Conservation (phyloP, 2,797 vertebrate genomes). For the Rhinichthys osculus region DNA sequence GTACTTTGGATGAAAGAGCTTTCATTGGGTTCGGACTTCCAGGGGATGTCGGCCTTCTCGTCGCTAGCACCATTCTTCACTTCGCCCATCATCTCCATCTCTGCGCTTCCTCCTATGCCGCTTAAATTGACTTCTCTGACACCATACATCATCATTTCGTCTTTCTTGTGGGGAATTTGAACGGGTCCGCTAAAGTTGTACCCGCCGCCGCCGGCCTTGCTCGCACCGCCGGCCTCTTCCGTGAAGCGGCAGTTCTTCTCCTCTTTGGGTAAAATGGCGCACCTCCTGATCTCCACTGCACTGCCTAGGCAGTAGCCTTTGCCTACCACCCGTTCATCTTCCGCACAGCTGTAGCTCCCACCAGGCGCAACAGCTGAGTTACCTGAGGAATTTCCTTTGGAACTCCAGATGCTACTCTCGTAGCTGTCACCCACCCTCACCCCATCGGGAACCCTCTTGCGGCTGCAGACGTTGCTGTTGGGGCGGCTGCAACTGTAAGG, state of each 20-base stretch:
- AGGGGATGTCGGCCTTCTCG: conserved; percentile 74
- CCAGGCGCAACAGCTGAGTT: conserved; percentile 74
- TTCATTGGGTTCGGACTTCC: conserved; percentile 76
- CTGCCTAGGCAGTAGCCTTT: conserved; percentile 81
- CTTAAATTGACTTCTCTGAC: conserved; percentile 75
- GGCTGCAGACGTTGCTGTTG: conserved; percentile 72
- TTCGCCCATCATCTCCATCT: conserved; percentile 69
- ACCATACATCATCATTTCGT: conserved; percentile 81
- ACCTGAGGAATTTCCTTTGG: conserved; percentile 84
- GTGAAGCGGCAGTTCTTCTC: conserved; percentile 80
- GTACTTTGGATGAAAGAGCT: conserved; percentile 75
- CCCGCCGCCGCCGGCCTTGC: conserved; percentile 71
- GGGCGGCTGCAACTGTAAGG: conserved; percentile 83
- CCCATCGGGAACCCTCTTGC: conserved; percentile 78
- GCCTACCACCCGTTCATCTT: conserved; percentile 77
- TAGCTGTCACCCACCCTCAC: conserved; percentile 76
- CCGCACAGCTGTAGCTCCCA: conserved; percentile 77
- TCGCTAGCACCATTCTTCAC: conserved; percentile 72
- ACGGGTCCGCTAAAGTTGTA: conserved; percentile 77
- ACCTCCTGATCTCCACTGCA: conserved; percentile 79
- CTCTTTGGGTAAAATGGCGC: conserved; percentile 78
- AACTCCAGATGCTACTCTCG: conserved; percentile 78
- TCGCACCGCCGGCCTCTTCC: conserved; percentile 74
- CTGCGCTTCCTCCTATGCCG: conserved; percentile 67
- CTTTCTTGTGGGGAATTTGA: conserved; percentile 79